Evolutionary conservation across 1,140 invertebrate species (phyloP).

Genomic region (Steinernema khuongi): DNA sequence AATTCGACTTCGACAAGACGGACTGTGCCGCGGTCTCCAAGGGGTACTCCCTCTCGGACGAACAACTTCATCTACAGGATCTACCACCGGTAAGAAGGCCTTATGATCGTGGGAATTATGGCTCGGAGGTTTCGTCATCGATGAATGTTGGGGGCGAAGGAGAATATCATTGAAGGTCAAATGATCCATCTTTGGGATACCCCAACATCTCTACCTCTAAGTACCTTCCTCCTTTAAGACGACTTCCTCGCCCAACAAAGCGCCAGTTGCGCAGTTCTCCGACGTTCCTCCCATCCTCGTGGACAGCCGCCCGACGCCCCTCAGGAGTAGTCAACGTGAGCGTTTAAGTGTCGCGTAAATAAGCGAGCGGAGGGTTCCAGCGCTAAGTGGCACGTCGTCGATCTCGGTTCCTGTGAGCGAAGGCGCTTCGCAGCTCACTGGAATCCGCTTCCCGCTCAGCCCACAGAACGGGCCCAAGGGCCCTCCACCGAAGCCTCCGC

Average conservation of each 20-base stretch:
- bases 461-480: slow-evolving; percentile 25
- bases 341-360: not conserved
- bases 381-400: not conserved
- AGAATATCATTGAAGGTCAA: no score
- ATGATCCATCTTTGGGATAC: no score
- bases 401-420: not conserved
- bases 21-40: not conserved
- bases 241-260: not conserved
- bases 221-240: not conserved
- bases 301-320: slow-evolving; percentile 34
- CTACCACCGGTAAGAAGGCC: not conserved
- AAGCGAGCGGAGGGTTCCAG: not conserved
- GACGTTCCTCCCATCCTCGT: slow-evolving; percentile 33
- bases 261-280: slow-evolving; percentile 30
- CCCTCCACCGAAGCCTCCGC: slow-evolving; percentile 38
- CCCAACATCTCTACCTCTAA: not conserved
- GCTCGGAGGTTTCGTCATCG: no score
- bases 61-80: not conserved
- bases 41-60: not conserved
- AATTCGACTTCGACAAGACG: not conserved
- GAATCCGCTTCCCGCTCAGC: slow-evolving; percentile 22
- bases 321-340: slow-evolving; percentile 23
- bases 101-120: no score
- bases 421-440: slow-evolving; percentile 15
- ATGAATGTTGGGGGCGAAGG: no score